Conservation (phyloP, 2,888 invertebrate genomes). For the Zaprionus obscuricornis region DNA sequence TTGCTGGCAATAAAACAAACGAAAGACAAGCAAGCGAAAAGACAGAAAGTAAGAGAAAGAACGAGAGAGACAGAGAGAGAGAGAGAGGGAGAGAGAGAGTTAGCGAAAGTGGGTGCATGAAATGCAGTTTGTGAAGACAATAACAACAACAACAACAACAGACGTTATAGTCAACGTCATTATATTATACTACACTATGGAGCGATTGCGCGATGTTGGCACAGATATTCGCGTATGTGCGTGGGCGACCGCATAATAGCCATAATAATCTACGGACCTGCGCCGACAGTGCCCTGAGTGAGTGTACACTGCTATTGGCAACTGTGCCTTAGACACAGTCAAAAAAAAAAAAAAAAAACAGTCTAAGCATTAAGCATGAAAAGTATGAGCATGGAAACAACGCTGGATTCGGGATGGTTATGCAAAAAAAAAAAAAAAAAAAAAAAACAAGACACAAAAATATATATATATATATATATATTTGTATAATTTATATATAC, state of each 20-base stretch:
- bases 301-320: too few species aligned
- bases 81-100: not conserved
- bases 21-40: too few species aligned
- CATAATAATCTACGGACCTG: conserved; percentile 51
- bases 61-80: too few species aligned
- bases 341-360: not conserved
- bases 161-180: too few species aligned
- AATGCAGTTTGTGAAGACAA: not conserved
- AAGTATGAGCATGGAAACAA: conserved; percentile 7
- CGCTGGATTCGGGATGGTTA: conserved; percentile 8
- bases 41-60: not conserved
- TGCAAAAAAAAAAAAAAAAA: not conserved
- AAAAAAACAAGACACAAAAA: conserved; percentile 1
- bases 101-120: too few species aligned
- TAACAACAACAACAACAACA: too few species aligned
- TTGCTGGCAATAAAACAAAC: conserved; percentile 4
- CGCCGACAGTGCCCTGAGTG: too few species aligned
- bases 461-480: too few species aligned
- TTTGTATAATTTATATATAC: too few species aligned
- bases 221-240: conserved; percentile 43
- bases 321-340: too few species aligned
- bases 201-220: conserved; percentile 42
- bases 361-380: conserved; percentile 7
- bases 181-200: conserved; percentile 22
- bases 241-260: conserved; percentile 54